These are phyloP conservation scores for Natrix natrix DNA, from an alignment of 2,797 vertebrate species.

Conservation along the genomic window DNA sequence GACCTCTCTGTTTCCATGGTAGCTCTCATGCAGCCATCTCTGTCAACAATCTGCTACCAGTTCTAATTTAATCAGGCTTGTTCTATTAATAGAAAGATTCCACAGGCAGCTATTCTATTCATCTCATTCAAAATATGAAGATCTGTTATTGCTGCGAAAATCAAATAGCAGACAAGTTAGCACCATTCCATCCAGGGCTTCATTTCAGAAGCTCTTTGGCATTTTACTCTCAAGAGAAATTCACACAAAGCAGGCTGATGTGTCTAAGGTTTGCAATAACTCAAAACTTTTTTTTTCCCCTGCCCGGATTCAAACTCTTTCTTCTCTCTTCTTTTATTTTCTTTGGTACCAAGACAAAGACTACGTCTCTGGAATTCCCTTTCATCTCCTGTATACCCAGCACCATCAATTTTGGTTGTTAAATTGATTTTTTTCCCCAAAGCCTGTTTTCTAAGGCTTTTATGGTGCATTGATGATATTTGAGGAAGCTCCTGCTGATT, in stretches of 20 bases:
- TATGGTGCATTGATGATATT: background rate
- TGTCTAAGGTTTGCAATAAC: background rate
- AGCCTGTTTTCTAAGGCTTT: background rate
- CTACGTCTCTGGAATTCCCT: background rate
- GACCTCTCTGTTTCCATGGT: conserved; percentile 19
- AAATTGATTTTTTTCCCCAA: too few relatives aligned
- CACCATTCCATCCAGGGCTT: conserved; percentile 2
- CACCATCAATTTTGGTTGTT: background rate
- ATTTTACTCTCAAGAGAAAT: background rate
- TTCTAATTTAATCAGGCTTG: conserved; percentile 43
- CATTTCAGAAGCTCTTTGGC: conserved; percentile 18
- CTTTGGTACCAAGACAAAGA: background rate
- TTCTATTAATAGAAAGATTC: conserved; percentile 15
- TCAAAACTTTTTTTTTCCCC: background rate
- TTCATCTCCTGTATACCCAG: background rate
- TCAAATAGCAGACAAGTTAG: conserved; percentile 14
- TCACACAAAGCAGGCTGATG: background rate
- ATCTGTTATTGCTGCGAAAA: conserved; percentile 24
- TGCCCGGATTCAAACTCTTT: background rate
- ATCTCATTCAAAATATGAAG: conserved; percentile 49
- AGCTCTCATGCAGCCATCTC: conserved; percentile 8
- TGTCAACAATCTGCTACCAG: conserved; percentile 32
- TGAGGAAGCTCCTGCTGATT: background rate
- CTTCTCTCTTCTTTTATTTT: background rate
- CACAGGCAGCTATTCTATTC: conserved; percentile 31